Percentiles rank a stretch among this genome's conserved stretches.
Evolutionary conservation across 1,140 invertebrate species (phyloP).

Genomic region (Drosophila mauritiana): DNA sequence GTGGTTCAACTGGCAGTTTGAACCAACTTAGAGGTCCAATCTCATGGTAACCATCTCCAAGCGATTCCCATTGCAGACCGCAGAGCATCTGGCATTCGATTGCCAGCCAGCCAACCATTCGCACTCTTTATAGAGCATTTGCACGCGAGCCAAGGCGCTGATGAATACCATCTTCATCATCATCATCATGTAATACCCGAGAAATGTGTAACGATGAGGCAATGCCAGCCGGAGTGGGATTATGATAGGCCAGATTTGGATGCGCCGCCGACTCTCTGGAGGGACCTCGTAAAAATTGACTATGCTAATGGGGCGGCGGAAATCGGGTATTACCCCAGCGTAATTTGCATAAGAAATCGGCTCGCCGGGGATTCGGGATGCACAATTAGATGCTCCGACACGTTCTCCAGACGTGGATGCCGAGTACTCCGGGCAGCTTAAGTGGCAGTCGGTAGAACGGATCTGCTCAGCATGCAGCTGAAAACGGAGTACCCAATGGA

Average conservation of each 20-base stretch:
- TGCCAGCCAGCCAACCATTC: neutral
- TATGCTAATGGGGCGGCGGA: slow-evolving; percentile 71
- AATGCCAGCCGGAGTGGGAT: slow-evolving; percentile 34
- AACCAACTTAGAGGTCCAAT: slow-evolving; percentile 22
- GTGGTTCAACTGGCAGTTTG: slow-evolving; percentile 35
- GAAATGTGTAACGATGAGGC: slow-evolving; percentile 78
- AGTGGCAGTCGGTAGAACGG: slow-evolving; percentile 6
- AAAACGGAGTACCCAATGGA: slow-evolving; percentile 49
- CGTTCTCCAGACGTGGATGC: slow-evolving; percentile 47
- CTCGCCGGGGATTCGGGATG: slow-evolving; percentile 30
- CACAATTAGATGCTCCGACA: slow-evolving; percentile 52
- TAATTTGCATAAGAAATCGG: slow-evolving; percentile 72
- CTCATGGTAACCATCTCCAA: slow-evolving; percentile 31
- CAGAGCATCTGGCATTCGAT: slow-evolving; percentile 54
- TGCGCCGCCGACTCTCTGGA: neutral
- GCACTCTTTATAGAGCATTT: slow-evolving; percentile 43
- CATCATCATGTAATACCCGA: slow-evolving; percentile 73
- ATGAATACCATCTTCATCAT: slow-evolving; percentile 62
- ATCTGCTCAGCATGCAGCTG: slow-evolving; percentile 25
- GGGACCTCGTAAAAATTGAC: slow-evolving; percentile 61
- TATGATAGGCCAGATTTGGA: slow-evolving; percentile 18
- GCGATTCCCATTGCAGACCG: slow-evolving; percentile 29
- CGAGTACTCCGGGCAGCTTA: slow-evolving; percentile 35
- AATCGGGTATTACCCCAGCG: slow-evolving; percentile 57
- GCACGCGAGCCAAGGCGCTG: slow-evolving; percentile 37